These are phyloP conservation scores for Xiphophorus hellerii DNA, from an alignment of 2,113 vertebrate genomes.

Conservation along the genomic window DNA sequence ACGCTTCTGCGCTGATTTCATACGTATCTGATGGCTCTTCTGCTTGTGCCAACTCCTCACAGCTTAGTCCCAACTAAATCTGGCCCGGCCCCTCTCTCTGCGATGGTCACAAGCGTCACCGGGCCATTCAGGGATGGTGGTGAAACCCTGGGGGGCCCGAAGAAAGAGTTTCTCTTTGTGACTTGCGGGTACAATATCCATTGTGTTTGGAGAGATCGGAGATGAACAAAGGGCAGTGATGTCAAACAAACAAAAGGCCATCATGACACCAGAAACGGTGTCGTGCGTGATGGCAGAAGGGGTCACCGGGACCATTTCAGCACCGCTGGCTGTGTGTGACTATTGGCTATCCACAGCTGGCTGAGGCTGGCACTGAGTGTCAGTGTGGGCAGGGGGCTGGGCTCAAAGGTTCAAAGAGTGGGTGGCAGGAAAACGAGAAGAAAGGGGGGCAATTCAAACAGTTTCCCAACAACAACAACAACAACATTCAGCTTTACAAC, in stretches of 20 bases:
- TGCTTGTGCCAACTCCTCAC: conserved; percentile 54
- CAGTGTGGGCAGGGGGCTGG: conserved; percentile 30
- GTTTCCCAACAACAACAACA: conserved; percentile 39
- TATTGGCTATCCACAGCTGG: conserved; percentile 63
- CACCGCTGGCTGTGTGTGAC: conserved; percentile 45
- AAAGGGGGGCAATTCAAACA: conserved; percentile 48
- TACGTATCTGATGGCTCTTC: conserved; percentile 47
- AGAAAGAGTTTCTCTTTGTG: conserved; percentile 76
- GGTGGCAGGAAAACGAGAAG: conserved; percentile 48
- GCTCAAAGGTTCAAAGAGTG: conserved; percentile 58
- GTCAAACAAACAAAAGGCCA: conserved; percentile 75
- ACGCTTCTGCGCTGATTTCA: conserved; percentile 60
- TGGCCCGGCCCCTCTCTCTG: conserved; percentile 67
- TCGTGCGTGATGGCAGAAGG: conserved; percentile 37
- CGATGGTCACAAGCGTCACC: conserved; percentile 66
- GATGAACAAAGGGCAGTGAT: conserved; percentile 76
- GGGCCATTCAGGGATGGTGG: conserved; percentile 58
- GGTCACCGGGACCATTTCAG: conserved; percentile 46
- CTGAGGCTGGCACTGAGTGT: conserved; percentile 64
- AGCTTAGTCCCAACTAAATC: conserved; percentile 49
- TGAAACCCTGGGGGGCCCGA: conserved; percentile 39
- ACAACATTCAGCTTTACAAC: not conserved
- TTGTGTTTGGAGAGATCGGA: conserved; percentile 62
- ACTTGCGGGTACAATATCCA: conserved; percentile 67
- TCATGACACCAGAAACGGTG: conserved; percentile 33